Base-by-base conservation (phyloP, 37 sponge, comb jelly and placozoan species). In the Petrosia ficiformis region DNA sequence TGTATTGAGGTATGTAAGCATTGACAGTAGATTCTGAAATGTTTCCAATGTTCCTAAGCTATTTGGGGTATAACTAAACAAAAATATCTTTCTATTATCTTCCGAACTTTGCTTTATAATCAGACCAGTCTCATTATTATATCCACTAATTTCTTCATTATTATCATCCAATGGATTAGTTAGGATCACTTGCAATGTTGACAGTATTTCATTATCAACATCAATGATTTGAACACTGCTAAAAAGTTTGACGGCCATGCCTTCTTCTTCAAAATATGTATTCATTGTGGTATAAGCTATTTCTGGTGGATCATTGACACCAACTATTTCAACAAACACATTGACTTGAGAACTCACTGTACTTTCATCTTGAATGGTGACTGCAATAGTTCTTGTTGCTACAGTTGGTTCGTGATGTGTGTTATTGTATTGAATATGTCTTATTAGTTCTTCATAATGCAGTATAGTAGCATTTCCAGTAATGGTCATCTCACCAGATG, bases 241-340 rank as follows among this genome's bases (percentile, higher is more conserved):
- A 41, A 82, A n/a, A 4, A 92, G 70, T 2, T 54, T 4, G 0
- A 92, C 80, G 19, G 80, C 57, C 24, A 10, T 32, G 5, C 75
- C 79, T 1, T 43, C 75, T 48, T 91, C 87, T 38, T 57, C 41
- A 67, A 78, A 91, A 24, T 68, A 48, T 0, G 56, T 35, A 44
- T 25, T 52, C 2, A 44, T 5, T 21, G 80, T 74, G 5, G 28
- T 63, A 1, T 52, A 36, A 33, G 57, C 16, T 2, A 89, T 56
- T 1, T 33, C n/a, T 4, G 89, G 89, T 19, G 80, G 79, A 39
- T 92, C 84, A 57, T 92, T 87, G 35, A 68, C 1, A 25, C 10
- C 44, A 28, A 25, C 37, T 10, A 92, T 56, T 26, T 72, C 70
- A 25, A 92, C 75, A 44, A 35, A 39, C 3, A 79, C 65, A 8